A percentile compares a stretch with the other conserved stretches of the same genome.
phyloP scores from a whole-genome alignment of 2,888 invertebrate genomes.

The Eupithecia exiguata region DNA sequence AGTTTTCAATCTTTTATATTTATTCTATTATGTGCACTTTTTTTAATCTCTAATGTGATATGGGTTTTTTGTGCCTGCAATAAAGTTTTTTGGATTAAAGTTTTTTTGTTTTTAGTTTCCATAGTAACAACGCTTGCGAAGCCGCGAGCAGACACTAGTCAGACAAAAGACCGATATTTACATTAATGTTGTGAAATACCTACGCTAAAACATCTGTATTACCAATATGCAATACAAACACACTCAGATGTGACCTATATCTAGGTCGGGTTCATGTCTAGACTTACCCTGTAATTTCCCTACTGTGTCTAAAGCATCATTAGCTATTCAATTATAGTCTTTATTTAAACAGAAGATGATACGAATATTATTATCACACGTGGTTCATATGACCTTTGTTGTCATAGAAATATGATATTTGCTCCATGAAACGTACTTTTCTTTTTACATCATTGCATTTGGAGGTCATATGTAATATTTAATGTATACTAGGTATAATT shows the following conservation, averaged over 20 bases:
- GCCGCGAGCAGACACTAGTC: too few relatives aligned
- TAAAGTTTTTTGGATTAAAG: too few relatives aligned
- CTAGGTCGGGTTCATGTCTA: slow-evolving; percentile 49
- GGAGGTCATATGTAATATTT: neutral
- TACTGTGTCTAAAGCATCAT: neutral
- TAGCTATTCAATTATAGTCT: slow-evolving; percentile 20
- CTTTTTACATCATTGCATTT: neutral
- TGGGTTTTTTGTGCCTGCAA: too few relatives aligned
- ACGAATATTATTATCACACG: slow-evolving; percentile 2
- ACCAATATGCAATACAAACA: slow-evolving; percentile 29
- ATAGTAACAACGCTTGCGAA: neutral
- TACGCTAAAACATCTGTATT: neutral
- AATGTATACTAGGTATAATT: neutral
- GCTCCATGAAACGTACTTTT: neutral
- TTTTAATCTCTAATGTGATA: too few relatives aligned
- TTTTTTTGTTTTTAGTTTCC: too few relatives aligned
- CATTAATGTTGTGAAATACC: neutral
- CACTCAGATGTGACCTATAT: slow-evolving; percentile 31
- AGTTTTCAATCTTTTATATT: too few relatives aligned
- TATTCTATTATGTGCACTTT: too few relatives aligned
- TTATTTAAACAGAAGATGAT: neutral
- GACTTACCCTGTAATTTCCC: slow-evolving; percentile 23
- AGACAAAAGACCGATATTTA: neutral
- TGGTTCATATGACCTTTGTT: slow-evolving; percentile 7
- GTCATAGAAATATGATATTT: slow-evolving; percentile 2